phyloP scores from a whole-genome alignment of 1,140 invertebrate genomes.

The Apis cerana region DNA sequence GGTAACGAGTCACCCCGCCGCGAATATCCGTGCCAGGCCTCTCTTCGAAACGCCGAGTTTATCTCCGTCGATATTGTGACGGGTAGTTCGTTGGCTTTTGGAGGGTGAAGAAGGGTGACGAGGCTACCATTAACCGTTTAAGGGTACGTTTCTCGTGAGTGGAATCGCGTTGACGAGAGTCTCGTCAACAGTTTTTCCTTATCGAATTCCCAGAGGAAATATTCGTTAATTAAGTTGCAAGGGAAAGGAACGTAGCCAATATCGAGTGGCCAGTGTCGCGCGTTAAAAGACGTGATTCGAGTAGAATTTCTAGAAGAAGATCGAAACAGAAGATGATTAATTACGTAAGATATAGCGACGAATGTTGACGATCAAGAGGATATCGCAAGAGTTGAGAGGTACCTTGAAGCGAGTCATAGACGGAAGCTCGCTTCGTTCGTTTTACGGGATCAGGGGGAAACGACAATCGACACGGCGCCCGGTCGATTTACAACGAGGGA shows the following conservation, averaged over 20 bases:
- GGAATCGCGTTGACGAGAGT: not conserved
- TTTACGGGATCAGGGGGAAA: slow-evolving; percentile 19
- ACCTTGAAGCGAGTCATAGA: slow-evolving; percentile 53
- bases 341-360: too few species aligned
- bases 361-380: too few species aligned
- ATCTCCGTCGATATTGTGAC: slow-evolving; percentile 47
- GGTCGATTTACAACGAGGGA: slow-evolving; percentile 63
- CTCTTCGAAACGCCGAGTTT: slow-evolving; percentile 45
- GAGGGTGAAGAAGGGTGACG: not conserved
- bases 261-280: too few species aligned
- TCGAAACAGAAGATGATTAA: not conserved
- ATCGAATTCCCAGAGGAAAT: too few species aligned
- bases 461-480: slow-evolving; percentile 19
- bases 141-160: not conserved
- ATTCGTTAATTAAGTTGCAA: too few species aligned
- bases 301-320: not conserved
- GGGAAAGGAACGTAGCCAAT: too few species aligned
- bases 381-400: not conserved
- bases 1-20: slow-evolving; percentile 68
- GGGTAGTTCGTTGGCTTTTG: not conserved
- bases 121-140: not conserved
- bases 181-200: too few species aligned
- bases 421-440: slow-evolving; percentile 41
- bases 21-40: slow-evolving; percentile 48
- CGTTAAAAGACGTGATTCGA: too few species aligned